phyloP scores from a whole-genome alignment of 1,140 invertebrate species.

The Andricus grossulariae region DNA sequence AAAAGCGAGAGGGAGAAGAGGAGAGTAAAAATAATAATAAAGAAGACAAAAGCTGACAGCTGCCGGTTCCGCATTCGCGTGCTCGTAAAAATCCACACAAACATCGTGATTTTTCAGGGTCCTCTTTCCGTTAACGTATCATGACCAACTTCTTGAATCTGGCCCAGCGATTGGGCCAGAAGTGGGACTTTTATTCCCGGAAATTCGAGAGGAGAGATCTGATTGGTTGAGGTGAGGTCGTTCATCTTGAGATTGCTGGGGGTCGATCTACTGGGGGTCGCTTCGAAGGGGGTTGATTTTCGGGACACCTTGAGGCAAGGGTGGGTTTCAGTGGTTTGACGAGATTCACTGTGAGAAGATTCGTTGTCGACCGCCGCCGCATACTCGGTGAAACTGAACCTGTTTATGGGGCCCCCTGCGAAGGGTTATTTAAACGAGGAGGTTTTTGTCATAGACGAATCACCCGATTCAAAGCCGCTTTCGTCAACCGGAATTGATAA shows the following conservation, averaged over 20 bases:
- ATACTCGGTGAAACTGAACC: constrained; percentile 45
- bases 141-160: neutral
- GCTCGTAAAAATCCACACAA: constrained; percentile 27
- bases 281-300: constrained; percentile 49
- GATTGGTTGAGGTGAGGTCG: constrained; percentile 52
- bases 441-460: constrained; percentile 6
- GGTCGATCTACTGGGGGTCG: constrained; percentile 57
- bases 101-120: constrained; percentile 11
- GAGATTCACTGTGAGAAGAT: constrained; percentile 74
- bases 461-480: constrained; percentile 12
- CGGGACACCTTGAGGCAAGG: constrained; percentile 49
- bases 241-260: constrained; percentile 56
- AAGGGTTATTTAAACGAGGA: constrained; percentile 39
- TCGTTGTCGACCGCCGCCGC: constrained; percentile 62
- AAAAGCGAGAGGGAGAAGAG: constrained; percentile 44
- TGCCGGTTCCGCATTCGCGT: constrained; percentile 55
- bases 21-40: constrained; percentile 45
- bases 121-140: constrained; percentile 12
- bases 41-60: constrained; percentile 51
- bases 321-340: constrained; percentile 49
- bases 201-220: constrained; percentile 45
- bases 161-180: constrained; percentile 40
- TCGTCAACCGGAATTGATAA: constrained; percentile 35
- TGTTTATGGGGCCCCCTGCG: constrained; percentile 61
- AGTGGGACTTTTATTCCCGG: constrained; percentile 51